Base-by-base conservation (phyloP, 2,113 vertebrate species). In the Alectura lathami region DNA sequence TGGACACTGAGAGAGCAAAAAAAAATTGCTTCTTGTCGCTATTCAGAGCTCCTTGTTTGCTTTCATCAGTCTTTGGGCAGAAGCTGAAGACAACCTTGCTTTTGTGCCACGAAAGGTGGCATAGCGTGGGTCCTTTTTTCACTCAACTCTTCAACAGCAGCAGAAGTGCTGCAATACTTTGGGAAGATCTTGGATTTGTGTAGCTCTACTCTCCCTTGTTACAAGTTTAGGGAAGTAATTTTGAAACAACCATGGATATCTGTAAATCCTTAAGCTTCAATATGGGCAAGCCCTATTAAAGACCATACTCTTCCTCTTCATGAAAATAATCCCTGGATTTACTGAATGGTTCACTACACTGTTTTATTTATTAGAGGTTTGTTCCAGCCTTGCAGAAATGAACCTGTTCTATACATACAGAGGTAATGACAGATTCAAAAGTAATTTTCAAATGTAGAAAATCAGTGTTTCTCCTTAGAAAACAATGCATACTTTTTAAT, bases 1-100 rank as follows among this genome's bases (percentile, higher is more conserved):
- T 45, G 59, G 32, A 45, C 34, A 54, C 27, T 7, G n/a, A 74
- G 59, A 26, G 8, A 29, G 11, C 3, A 18, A 40, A 17, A 68
- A 26, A 50, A 50, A 26, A 29, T 60, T 62, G 91, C 7, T 54
- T 70, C 17, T 12, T 7, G 13, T 60, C 40, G 22, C 62, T 5
- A 16, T 30, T 91, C 38, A 77, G 42, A 92, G 11, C 10, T 73
- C 2, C 42, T 54, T 0, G 0, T 70, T 57, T 0, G 0, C 6
- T 76, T 86, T 30, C 0, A 0, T 73, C 43, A 68, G 24, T 69
- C 40, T 93, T 23, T 26, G 5, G 30, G 21, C 23, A 91, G 53
- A 70, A 63, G 8, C 43, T 82, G 38, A 91, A 72, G 32, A 75
- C 9, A 54, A 32, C 5, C 20, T 78, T 70, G 47, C 6, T 78